Base-by-base conservation (phyloP, 2,113 vertebrate genomes). In the Suricata suricatta region DNA sequence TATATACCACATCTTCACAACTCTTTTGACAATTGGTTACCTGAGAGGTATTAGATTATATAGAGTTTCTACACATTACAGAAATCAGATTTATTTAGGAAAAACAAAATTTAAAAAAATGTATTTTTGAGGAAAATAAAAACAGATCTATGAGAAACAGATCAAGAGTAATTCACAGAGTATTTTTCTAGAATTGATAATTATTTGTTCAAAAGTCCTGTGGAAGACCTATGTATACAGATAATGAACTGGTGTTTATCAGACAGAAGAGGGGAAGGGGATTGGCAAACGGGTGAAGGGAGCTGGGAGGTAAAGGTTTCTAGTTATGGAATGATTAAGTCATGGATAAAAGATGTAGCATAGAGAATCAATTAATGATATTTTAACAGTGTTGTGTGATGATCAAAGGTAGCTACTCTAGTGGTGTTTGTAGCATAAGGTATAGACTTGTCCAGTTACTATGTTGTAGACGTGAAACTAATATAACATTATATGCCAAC, bases 81-180 rank as follows among this genome's bases (percentile, higher is more conserved):
- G 10, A 72, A 85, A 81, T 66, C 13, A 81, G 69, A 44, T 74
- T 93, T 52, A 81, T 79, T 76, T 25, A 66, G 16, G 1, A 64
- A 60, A 50, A 66, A 82, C 11, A 47, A 33, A 79, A 64, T 64
- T 17, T 4, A 38, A 44, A 31, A 86, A 92, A 52, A 68, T 54
- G 29, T 38, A 66, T 52, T 60, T 94, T 74, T 54, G 4, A 81
- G 84, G 74, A 50, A 90, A 93, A 95, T 57, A 69, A 96, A 97
- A 90, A 66, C 44, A 92, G 84, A 72, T 38, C 8, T n/a, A 83
- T 27, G 41, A 90, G 7, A 88, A 94, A 94, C 0, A 72, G 27
- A 79, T 72, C 11, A 84, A 88, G 35, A 85, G 7, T 57, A 81
- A 64, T 7, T 80, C 4, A 23, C 3, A 72, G 1, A 72, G 3